A percentile compares a stretch with the other conserved stretches of the same genome.
phyloP scores from a whole-genome alignment of 2,797 vertebrate genomes.

The Diceros bicornis region DNA sequence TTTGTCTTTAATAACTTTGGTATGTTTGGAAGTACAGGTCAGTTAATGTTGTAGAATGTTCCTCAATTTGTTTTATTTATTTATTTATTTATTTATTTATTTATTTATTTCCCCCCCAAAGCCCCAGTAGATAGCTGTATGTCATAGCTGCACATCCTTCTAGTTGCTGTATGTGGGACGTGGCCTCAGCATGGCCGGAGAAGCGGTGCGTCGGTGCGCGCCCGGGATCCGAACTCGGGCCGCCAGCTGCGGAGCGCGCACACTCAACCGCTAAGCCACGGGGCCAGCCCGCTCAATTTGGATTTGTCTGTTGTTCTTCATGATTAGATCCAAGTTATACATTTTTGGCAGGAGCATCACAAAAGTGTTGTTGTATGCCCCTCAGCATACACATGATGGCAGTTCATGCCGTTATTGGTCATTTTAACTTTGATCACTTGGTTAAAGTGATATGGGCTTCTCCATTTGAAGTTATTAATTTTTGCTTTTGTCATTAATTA shows the following conservation, averaged over 20 bases:
- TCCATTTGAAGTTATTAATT: neutral
- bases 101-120: no score
- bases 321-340: neutral
- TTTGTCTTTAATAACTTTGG: neutral
- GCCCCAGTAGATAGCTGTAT: no score
- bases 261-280: no score
- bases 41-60: neutral
- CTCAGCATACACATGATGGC: neutral
- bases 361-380: neutral
- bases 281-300: neutral
- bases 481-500: neutral
- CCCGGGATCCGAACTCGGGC: no score
- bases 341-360: neutral
- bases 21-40: neutral
- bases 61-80: no score
- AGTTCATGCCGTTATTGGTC: neutral
- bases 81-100: no score
- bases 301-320: neutral
- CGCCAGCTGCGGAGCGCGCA: no score
- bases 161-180: no score
- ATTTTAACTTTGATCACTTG: neutral
- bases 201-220: no score
- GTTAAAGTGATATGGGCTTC: neutral
- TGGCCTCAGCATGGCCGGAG: no score
- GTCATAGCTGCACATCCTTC: no score